Conservation (phyloP, 2,797 vertebrate species). For the Chaunax sp. region DNA sequence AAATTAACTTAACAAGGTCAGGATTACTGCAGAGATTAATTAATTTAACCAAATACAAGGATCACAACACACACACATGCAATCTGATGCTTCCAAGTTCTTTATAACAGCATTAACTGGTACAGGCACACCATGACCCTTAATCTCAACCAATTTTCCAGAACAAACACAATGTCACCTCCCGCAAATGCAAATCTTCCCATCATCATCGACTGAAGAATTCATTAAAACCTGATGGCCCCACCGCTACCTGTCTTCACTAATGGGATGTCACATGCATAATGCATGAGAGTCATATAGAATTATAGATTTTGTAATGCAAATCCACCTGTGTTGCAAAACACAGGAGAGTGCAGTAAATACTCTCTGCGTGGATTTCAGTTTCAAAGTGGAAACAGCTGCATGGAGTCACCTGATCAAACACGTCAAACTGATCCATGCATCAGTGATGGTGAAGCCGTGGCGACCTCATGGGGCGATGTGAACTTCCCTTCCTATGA, state of each 20-base stretch:
- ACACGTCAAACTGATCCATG: conserved; percentile 62
- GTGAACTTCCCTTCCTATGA: conserved; percentile 62
- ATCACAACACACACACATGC: conserved; percentile 23
- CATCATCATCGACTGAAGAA: conserved; percentile 72
- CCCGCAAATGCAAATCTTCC: conserved; percentile 65
- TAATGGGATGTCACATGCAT: conserved; percentile 72
- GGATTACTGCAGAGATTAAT: conserved; percentile 63
- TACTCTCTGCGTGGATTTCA: conserved; percentile 61
- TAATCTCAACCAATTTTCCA: conserved; percentile 72
- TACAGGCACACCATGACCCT: conserved; percentile 52
- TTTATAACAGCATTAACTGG: conserved; percentile 54
- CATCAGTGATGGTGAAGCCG: conserved; percentile 52
- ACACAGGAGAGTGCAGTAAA: conserved; percentile 51
- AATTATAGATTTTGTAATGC: conserved; percentile 61
- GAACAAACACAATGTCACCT: conserved; percentile 73
- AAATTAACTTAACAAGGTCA: conserved; percentile 56
- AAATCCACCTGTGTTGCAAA: conserved; percentile 61
- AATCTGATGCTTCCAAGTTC: conserved; percentile 33
- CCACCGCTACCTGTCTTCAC: conserved; percentile 52
- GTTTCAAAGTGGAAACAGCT: conserved; percentile 61
- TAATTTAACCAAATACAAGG: conserved; percentile 46
- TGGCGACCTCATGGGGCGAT: conserved; percentile 45
- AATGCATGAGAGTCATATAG: conserved; percentile 69
- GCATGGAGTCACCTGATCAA: conserved; percentile 71
- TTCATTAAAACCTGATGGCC: conserved; percentile 60